phyloP scores from a whole-genome alignment of 2,797 vertebrate species.

The Carapus acus region DNA sequence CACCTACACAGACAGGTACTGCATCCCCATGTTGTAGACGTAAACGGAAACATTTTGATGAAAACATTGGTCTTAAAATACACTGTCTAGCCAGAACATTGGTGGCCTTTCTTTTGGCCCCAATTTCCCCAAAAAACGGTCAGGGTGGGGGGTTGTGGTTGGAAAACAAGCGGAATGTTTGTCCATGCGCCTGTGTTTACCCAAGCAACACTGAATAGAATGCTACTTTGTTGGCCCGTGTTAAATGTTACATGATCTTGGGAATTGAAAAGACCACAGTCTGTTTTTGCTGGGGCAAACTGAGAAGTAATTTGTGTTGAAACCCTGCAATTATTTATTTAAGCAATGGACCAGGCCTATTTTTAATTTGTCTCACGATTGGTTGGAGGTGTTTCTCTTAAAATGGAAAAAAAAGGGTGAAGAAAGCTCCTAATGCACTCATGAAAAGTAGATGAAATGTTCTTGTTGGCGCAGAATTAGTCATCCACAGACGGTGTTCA shows the following conservation, averaged over 20 bases:
- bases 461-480: too few species aligned
- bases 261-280: slow-evolving; percentile 42
- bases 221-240: slow-evolving; percentile 22
- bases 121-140: not conserved
- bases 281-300: slow-evolving; percentile 31
- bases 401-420: too few species aligned
- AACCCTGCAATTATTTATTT: too few species aligned
- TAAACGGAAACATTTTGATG: slow-evolving; percentile 21
- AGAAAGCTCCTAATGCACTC: too few species aligned
- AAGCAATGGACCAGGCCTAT: too few species aligned
- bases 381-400: too few species aligned
- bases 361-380: too few species aligned
- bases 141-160: slow-evolving; percentile 16
- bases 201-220: slow-evolving; percentile 15
- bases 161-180: slow-evolving; percentile 46
- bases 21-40: slow-evolving; percentile 46
- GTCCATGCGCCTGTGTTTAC: slow-evolving; percentile 27
- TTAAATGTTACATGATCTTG: slow-evolving; percentile 19
- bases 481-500: slow-evolving; percentile 24
- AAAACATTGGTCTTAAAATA: slow-evolving; percentile 33
- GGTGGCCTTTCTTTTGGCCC: slow-evolving; percentile 36
- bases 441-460: too few species aligned
- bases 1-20: slow-evolving; percentile 27
- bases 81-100: slow-evolving; percentile 26
- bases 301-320: too few species aligned